Evolutionary conservation across 2,888 invertebrate species (phyloP).

Genomic region (Argyra leucocephala): DNA sequence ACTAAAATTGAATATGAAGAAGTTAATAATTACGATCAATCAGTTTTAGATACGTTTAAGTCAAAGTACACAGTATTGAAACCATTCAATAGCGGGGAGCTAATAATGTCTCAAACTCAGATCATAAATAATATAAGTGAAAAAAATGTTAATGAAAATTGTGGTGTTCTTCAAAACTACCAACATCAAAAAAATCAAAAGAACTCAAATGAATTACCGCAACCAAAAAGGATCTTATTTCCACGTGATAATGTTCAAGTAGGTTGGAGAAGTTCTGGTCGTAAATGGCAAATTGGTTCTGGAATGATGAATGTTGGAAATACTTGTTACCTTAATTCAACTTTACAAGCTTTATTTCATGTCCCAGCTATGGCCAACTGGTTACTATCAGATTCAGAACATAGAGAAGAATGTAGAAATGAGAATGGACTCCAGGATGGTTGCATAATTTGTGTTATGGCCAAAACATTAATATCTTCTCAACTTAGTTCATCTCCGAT

Average conservation of each 20-base stretch:
- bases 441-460: constrained; percentile 79
- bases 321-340: constrained; percentile 95
- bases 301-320: constrained; percentile 94
- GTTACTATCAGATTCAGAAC: constrained; percentile 65
- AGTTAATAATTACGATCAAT: constrained; percentile 50
- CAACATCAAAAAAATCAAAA: constrained; percentile 47
- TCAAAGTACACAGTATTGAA: constrained; percentile 76
- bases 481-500: constrained; percentile 55
- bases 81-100: constrained; percentile 34
- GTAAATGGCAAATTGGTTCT: constrained; percentile 72
- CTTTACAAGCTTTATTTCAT: constrained; percentile 83
- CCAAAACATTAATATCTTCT: constrained; percentile 63
- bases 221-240: constrained; percentile 70
- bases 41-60: constrained; percentile 65
- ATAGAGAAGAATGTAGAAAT: constrained; percentile 67
- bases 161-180: constrained; percentile 25
- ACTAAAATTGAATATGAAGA: constrained; percentile 73
- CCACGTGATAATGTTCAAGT: constrained; percentile 70
- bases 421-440: constrained; percentile 47
- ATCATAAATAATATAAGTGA: constrained; percentile 13
- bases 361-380: constrained; percentile 83
- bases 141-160: not conserved
- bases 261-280: constrained; percentile 66
- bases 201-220: constrained; percentile 57
- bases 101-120: constrained; percentile 14